Evolutionary conservation across 2,113 vertebrate genomes (phyloP), one percentile per base, ranked within the genome.

Genomic region (Phycodurus eques): DNA sequence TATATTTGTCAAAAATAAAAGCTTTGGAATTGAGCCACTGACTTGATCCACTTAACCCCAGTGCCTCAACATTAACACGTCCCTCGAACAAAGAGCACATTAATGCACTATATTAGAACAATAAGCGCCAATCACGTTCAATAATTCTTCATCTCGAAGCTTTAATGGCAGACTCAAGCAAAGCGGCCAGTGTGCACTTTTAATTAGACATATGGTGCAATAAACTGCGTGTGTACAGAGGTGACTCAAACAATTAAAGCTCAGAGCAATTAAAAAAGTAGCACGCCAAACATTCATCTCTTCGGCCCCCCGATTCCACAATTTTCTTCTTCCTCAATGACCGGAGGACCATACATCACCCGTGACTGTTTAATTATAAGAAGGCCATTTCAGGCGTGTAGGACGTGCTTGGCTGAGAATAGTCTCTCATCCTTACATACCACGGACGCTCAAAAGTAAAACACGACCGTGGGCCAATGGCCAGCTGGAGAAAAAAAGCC

Each of bases 361-460:
- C 66, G 53, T 81, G 88, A 90, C 89, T 89, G 72, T 76, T 87
- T 90, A 81, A 92, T 91, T 91, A 91, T 82, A 79, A 81, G 67
- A 71, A 77, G 76, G 76, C 62, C 70, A 83, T 83, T 82, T 80
- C 81, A 80, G 72, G 46, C 74, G 66, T 83, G 85, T 81, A 76
- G 64, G n/a, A 46, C 15, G 20, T 10, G 22, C 64, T 66, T 66
- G 44, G 64, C 22, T 66, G 64, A 66, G 22, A 66, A 66, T 66
- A 66, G 43, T 66, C 27, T 47, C 44, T 43, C 47, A 47, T 75
- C 53, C 66, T 56, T 68, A 76, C 66, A 73, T 74, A 78, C 75
- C 79, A 59, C 39, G 47, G 13, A 68, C 68, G 73, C 44, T n/a
- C 57, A 22, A 46, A 63, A 66, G 82, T 84, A 83, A 74, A 82